These are phyloP conservation scores for Balearica regulorum DNA, from an alignment of 2,797 vertebrate genomes.

Conservation along the genomic window DNA sequence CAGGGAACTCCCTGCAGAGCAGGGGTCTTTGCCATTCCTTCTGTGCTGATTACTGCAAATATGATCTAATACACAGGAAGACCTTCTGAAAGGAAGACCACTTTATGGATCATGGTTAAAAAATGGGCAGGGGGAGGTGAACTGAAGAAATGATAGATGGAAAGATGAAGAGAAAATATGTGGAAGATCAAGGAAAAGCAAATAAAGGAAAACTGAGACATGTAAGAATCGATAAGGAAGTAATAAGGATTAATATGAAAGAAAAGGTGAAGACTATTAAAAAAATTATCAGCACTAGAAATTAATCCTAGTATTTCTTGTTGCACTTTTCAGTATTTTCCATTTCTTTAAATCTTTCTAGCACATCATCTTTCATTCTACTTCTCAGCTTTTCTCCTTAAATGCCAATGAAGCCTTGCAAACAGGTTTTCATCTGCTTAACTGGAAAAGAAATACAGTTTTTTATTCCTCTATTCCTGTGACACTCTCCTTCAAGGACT, in stretches of 20 bases:
- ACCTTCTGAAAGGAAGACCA: neutral
- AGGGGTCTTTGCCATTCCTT: neutral
- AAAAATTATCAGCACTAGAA: neutral
- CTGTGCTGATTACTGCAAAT: neutral
- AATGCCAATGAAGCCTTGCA: constrained; percentile 6
- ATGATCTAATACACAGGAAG: neutral
- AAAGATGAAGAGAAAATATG: neutral
- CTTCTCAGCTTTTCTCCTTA: neutral
- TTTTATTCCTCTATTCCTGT: constrained; percentile 5
- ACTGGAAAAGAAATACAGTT: neutral
- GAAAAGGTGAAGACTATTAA: neutral
- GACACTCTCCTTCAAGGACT: constrained; percentile 30
- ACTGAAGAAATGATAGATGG: neutral
- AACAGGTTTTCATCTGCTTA: neutral
- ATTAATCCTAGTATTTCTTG: neutral
- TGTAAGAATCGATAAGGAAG: neutral
- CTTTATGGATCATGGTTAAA: neutral
- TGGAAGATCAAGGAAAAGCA: neutral
- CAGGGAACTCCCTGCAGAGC: neutral
- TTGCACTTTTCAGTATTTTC: neutral
- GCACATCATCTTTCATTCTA: neutral
- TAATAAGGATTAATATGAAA: neutral
- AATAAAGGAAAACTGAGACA: neutral
- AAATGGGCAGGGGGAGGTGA: neutral
- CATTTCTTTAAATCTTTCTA: neutral